Conservation (phyloP, 2,113 vertebrate species). For the Phaethornis superciliosus region DNA sequence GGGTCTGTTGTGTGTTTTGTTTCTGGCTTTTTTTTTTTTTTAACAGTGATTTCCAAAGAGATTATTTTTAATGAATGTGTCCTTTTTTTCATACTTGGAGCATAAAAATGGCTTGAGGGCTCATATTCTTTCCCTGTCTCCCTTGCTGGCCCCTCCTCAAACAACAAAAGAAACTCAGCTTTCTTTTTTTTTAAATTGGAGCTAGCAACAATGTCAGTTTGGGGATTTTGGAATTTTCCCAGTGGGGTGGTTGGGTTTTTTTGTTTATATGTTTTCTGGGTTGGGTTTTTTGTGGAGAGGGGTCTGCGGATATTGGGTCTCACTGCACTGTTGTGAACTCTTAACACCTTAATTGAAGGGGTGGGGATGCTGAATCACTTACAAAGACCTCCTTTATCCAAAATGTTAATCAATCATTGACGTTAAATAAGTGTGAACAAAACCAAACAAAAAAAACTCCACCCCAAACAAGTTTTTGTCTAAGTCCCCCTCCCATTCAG, state of each 20-base stretch:
- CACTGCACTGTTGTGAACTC: constrained; percentile 64
- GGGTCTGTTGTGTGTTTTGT: not conserved
- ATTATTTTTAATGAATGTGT: constrained; percentile 62
- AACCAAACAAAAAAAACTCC: constrained; percentile 49
- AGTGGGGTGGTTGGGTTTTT: not conserved
- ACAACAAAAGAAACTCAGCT: constrained; percentile 65
- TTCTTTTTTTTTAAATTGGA: constrained; percentile 37
- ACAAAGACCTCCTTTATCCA: constrained; percentile 70
- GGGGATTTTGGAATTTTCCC: constrained; percentile 19
- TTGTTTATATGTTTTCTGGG: not conserved
- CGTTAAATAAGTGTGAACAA: constrained; percentile 72
- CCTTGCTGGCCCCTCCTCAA: constrained; percentile 51
- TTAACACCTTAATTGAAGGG: constrained; percentile 73
- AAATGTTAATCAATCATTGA: constrained; percentile 74
- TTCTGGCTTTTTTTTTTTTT: not conserved
- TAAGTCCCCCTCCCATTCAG: constrained; percentile 38
- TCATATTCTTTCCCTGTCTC: constrained; percentile 49
- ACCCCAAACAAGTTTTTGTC: constrained; percentile 66
- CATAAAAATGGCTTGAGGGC: constrained; percentile 60
- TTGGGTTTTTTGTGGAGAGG: not conserved
- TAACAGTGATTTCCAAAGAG: constrained; percentile 8
- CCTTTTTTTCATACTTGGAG: constrained; percentile 32
- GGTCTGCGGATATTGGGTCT: constrained; percentile 33
- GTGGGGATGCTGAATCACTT: constrained; percentile 65
- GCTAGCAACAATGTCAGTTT: constrained; percentile 32